Conservation (phyloP, 2,797 vertebrate genomes). For the Enteromius argenteus region DNA sequence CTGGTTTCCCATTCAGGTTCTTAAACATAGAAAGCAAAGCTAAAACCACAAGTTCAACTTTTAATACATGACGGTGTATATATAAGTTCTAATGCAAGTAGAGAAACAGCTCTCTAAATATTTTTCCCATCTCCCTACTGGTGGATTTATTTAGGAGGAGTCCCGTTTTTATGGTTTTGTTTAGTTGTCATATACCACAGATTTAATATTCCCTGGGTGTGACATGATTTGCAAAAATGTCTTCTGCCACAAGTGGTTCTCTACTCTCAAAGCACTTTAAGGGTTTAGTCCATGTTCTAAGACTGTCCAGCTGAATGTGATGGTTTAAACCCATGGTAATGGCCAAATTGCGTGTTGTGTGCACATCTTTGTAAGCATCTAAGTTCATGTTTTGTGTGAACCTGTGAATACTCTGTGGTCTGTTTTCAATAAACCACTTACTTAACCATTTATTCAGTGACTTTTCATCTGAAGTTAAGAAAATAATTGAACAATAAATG, state of each 20-base stretch:
- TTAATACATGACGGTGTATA: conserved; percentile 18
- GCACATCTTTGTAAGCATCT: conserved; percentile 26
- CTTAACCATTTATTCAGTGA: conserved; percentile 16
- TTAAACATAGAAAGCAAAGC: conserved; percentile 36
- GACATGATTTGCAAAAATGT: conserved; percentile 8
- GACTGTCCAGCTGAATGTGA: conserved; percentile 28
- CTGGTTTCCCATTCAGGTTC: conserved; percentile 38
- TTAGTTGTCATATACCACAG: conserved; percentile 8
- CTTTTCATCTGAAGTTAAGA: not conserved
- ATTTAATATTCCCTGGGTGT: not conserved
- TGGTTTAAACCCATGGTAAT: not conserved
- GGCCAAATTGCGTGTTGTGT: conserved; percentile 12
- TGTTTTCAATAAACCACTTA: conserved; percentile 51
- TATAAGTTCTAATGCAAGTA: conserved; percentile 52
- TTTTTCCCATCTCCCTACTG: conserved; percentile 18
- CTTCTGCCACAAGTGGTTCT: conserved; percentile 16
- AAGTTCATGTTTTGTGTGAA: conserved; percentile 21
- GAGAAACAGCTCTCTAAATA: conserved; percentile 42
- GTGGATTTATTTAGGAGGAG: conserved; percentile 37
- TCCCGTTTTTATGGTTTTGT: not conserved
- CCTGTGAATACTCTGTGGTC: conserved; percentile 34
- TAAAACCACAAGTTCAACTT: conserved; percentile 27
- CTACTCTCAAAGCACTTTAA: conserved; percentile 47
- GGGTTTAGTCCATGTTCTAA: conserved; percentile 7
- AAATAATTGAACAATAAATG: conserved; percentile 1